Evolutionary conservation across 1,140 invertebrate genomes (phyloP), one percentile per base, ranked within the genome.

Genomic region (Cyrtorhinus lividipennis): DNA sequence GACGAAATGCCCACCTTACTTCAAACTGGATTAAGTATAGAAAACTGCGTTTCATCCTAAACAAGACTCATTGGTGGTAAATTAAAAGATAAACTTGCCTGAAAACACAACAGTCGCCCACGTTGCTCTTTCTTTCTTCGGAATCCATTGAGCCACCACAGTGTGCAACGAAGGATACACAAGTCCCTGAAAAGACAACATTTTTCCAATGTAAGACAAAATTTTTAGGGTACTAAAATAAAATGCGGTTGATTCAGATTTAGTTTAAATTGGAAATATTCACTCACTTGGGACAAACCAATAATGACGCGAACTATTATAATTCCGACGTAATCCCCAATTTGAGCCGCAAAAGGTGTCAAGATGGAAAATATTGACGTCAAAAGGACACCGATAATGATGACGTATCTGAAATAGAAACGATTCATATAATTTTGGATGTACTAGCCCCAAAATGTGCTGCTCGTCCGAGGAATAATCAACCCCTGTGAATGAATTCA

Each of bases 111-210:
- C 68, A 0, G 85, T 83, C 1, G 85, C 86, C 66, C 87, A 80
- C 65, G 83, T 79, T 0, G 83, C 82, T 67, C 85, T 77, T 71
- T 88, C 86, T n/a, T 80, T 78, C 0, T 81, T 71, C 0, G 86
- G 85, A 0, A 83, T 82, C 86, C 86, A 88, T 66, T 84, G 79
- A 1, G 85, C 83, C 1, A 87, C 71, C 68, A 88, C 75, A 0
- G 80, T 80, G 68, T 85, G 86, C 24, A 87, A 68, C 0, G 85
- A 84, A 1, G 85, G 85, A 69, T 84, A 87, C 1, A 85, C 86
- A 8, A 83, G 83, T 48, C 85, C 86, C 78, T 67, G 30, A 15
- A 38, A 15, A 38, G 30, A 38, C 5, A 38, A 38, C 30, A 5
- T 38, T 38, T 8, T 8, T 38, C 30, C 5, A 38, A 15, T 38